A percentile compares a stretch with the other conserved stretches of the same genome.
Evolutionary conservation across 2,888 invertebrate genomes (phyloP).

Genomic region (Chloromyia formosa): DNA sequence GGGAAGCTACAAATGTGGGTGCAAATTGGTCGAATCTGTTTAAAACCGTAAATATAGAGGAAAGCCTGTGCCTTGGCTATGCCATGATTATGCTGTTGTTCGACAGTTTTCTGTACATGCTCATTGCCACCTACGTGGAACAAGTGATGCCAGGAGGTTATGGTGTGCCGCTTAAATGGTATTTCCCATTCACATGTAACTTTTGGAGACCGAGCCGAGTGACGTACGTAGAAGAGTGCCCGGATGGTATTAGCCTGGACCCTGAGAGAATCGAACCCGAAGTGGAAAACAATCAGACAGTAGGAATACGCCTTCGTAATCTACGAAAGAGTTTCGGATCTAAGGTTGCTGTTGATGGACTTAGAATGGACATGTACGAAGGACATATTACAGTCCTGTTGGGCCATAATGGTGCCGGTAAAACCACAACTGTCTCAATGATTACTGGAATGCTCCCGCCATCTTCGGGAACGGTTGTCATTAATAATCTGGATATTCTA

Average conservation of each 20-base stretch:
- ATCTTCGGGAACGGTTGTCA: conserved; percentile 71
- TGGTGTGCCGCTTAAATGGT: conserved; percentile 81
- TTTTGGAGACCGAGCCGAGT: conserved; percentile 63
- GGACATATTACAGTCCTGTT: conserved; percentile 69
- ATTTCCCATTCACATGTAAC: conserved; percentile 72
- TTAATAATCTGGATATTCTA: conserved; percentile 75
- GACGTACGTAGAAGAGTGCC: background rate
- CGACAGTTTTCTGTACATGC: conserved; percentile 74
- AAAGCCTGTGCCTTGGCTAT: conserved; percentile 72
- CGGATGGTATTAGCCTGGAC: background rate
- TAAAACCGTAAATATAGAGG: conserved; percentile 70
- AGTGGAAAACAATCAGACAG: background rate
- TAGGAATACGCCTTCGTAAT: conserved; percentile 16
- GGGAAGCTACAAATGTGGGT: conserved; percentile 69
- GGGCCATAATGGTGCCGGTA: conserved; percentile 79
- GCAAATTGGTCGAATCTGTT: conserved; percentile 65
- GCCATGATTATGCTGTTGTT: conserved; percentile 75
- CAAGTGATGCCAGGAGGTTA: conserved; percentile 83
- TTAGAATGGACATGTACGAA: conserved; percentile 75
- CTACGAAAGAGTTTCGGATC: conserved; percentile 24
- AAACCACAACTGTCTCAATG: conserved; percentile 91
- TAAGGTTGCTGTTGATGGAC: conserved; percentile 69
- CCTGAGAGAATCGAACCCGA: conserved; percentile 19
- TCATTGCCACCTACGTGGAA: conserved; percentile 82
- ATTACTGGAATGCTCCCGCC: conserved; percentile 79